phyloP scores from a whole-genome alignment of 2,113 vertebrate species.

The Ciconia stormi region DNA sequence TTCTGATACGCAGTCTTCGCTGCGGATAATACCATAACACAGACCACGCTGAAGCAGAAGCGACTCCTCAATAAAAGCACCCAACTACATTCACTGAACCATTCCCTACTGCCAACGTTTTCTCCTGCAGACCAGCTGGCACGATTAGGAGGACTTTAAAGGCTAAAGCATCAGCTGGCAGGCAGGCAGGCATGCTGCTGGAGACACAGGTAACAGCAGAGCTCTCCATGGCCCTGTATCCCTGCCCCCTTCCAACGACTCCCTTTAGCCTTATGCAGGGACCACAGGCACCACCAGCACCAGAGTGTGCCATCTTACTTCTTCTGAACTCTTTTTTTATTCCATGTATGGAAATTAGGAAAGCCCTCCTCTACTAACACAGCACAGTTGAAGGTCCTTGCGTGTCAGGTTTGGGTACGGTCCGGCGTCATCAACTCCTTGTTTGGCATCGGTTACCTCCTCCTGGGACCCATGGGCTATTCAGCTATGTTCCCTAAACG shows the following conservation, averaged over 20 bases:
- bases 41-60: not conserved
- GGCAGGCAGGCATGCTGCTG: not conserved
- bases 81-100: not conserved
- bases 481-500: not conserved
- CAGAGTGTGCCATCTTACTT: accelerated
- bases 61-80: not conserved
- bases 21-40: no score
- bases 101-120: not conserved
- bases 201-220: not conserved
- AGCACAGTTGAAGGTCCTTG: not conserved
- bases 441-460: not conserved
- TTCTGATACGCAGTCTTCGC: not conserved
- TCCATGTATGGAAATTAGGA: accelerated
- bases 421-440: accelerated
- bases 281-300: not conserved
- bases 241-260: not conserved
- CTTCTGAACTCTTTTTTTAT: not conserved
- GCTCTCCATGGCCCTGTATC: not conserved
- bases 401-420: accelerated
- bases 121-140: not conserved
- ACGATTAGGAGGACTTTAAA: not conserved
- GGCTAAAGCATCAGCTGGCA: not conserved
- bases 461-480: not conserved
- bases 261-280: not conserved
- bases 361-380: not conserved